Conservation (phyloP, 2,888 invertebrate genomes). For the Andrena camellia region DNA sequence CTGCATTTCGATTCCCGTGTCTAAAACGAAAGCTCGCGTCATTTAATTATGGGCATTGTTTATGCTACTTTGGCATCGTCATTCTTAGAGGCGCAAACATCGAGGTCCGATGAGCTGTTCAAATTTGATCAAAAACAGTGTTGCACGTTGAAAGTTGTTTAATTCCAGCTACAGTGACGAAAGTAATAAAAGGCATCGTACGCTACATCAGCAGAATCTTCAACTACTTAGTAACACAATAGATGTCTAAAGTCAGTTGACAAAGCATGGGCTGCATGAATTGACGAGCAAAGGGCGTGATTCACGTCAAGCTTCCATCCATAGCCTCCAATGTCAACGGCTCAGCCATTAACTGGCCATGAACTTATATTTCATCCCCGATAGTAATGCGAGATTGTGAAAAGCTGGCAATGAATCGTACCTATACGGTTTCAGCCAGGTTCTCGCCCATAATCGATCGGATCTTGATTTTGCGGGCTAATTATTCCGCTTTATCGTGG, state of each 20-base stretch:
- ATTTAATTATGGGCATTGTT: conserved; percentile 37
- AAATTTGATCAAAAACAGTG: not conserved
- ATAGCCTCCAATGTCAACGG: not conserved
- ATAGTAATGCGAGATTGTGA: not conserved
- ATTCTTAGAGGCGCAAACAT: not conserved
- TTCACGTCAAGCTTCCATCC: not conserved
- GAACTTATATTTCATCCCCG: not conserved
- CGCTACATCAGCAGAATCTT: not conserved
- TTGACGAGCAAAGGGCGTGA: too few species aligned
- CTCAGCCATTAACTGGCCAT: not conserved
- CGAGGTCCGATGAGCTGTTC: not conserved
- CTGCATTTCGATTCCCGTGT: conserved; percentile 41
- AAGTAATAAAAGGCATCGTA: not conserved
- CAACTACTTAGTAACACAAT: not conserved
- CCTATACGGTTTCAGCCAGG: not conserved
- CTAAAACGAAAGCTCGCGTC: conserved; percentile 35
- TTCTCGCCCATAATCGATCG: conserved; percentile 53
- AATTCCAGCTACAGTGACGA: not conserved
- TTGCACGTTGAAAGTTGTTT: not conserved
- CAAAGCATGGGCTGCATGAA: not conserved
- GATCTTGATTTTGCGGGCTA: conserved; percentile 65
- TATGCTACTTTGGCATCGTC: conserved; percentile 7
- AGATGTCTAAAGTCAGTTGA: not conserved
- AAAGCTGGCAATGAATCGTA: not conserved
- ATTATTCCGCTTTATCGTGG: conserved; percentile 72